These are phyloP conservation scores for Pherbina coryleti DNA, from an alignment of 2,888 invertebrate species.

Conservation along the genomic window DNA sequence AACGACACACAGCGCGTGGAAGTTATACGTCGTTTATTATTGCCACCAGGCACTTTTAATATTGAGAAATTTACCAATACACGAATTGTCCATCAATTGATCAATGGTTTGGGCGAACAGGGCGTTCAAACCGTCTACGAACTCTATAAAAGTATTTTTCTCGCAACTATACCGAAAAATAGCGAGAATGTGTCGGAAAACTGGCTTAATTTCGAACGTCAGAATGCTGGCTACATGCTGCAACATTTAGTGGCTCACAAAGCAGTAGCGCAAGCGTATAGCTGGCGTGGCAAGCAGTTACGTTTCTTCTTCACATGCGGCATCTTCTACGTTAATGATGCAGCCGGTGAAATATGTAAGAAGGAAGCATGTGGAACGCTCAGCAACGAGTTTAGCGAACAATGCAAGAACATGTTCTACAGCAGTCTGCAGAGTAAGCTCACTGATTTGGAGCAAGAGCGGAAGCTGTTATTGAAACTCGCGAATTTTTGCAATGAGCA, in stretches of 20 bases:
- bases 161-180: constrained; percentile 72
- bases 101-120: constrained; percentile 73
- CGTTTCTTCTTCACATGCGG: constrained; percentile 76
- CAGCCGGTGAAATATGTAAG: constrained; percentile 54
- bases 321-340: constrained; percentile 74
- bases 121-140: constrained; percentile 76
- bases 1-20: constrained; percentile 72
- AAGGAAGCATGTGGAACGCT: constrained; percentile 67
- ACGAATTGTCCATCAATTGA: constrained; percentile 76
- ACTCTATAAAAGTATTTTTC: constrained; percentile 75
- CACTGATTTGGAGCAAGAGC: constrained; percentile 75
- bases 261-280: constrained; percentile 60
- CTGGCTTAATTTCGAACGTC: constrained; percentile 79
- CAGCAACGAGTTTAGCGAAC: constrained; percentile 71
- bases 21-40: constrained; percentile 75
- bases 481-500: constrained; percentile 74
- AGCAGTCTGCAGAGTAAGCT: constrained; percentile 78
- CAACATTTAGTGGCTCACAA: constrained; percentile 69
- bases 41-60: constrained; percentile 79
- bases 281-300: constrained; percentile 78
- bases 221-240: constrained; percentile 75
- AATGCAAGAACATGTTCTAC: constrained; percentile 79
- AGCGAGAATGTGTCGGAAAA: constrained; percentile 65
- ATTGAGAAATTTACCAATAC: constrained; percentile 80
- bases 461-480: constrained; percentile 73